These are phyloP conservation scores for Coranthus polyacanthus DNA, from an alignment of 2,797 vertebrate species.

Conservation along the genomic window DNA sequence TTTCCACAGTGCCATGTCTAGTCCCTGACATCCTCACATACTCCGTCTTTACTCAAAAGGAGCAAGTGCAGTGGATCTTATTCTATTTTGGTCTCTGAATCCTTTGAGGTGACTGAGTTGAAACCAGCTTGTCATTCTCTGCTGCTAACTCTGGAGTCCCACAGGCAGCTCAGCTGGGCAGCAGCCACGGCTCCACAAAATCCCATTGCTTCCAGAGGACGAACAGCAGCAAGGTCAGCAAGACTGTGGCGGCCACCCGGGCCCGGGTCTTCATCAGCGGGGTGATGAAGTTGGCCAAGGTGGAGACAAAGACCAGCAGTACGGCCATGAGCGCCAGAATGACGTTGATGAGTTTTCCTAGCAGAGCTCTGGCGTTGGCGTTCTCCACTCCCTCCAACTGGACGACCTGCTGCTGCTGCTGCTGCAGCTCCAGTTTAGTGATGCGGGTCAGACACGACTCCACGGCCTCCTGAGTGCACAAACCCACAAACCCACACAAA, in stretches of 20 bases:
- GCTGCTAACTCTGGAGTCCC: constrained; percentile 18
- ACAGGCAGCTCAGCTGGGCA: constrained; percentile 88
- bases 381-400: constrained; percentile 98
- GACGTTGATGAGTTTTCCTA: constrained; percentile 99
- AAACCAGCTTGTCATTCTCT: constrained; percentile 18
- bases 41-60: constrained; percentile 27
- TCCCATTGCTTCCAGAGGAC: constrained; percentile 99
- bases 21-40: constrained; percentile 40
- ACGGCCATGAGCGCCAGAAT: constrained; percentile 98
- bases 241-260: constrained; percentile 90
- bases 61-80: constrained; percentile 34
- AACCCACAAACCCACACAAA: constrained; percentile 32
- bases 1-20: constrained; percentile 37
- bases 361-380: constrained; percentile 94
- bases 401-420: constrained; percentile 98
- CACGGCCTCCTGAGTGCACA: constrained; percentile 89
- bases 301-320: constrained; percentile 98
- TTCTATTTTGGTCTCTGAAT: constrained; percentile 41
- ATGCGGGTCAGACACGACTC: constrained; percentile 97
- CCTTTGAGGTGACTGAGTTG: constrained; percentile 26
- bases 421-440: constrained; percentile 97
- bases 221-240: constrained; percentile 91
- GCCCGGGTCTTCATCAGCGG: constrained; percentile 97
- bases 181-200: constrained; percentile 90
- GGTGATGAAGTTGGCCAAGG: constrained; percentile 97